Evolutionary conservation across 30 jellyfish, hydroid and myxozoan genomes (phyloP).

Genomic region (Pelagia noctiluca): DNA sequence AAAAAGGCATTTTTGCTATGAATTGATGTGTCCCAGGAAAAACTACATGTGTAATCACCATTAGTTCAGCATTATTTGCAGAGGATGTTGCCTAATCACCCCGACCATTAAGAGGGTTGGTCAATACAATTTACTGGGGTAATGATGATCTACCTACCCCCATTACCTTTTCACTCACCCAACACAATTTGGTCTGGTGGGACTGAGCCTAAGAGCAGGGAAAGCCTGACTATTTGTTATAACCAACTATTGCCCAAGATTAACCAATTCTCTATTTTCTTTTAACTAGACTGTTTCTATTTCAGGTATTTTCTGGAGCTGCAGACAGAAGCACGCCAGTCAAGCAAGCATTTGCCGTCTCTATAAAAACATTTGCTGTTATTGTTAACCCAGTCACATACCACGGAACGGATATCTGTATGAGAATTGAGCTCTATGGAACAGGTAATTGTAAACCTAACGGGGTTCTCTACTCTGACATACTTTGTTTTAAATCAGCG

Average conservation of each 20-base stretch:
- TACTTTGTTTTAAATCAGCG: no score
- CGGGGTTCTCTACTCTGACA: no score
- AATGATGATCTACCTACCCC: no score
- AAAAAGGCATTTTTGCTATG: neutral
- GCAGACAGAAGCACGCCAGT: slow-evolving; percentile 55
- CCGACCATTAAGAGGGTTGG: neutral
- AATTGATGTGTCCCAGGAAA: neutral
- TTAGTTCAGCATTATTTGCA: neutral
- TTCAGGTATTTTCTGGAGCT: slow-evolving; percentile 61
- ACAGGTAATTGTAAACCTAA: no score
- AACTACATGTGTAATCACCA: neutral
- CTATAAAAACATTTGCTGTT: slow-evolving; percentile 28
- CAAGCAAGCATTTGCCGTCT: slow-evolving; percentile 5
- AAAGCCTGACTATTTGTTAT: no score
- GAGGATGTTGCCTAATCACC: neutral
- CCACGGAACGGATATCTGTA: slow-evolving; percentile 69
- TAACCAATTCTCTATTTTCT: neutral
- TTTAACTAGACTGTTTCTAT: neutral
- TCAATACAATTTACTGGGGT: neutral
- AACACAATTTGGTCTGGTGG: no score
- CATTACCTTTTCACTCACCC: no score
- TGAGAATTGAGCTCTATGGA: slow-evolving; percentile 70
- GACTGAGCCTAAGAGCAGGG: no score
- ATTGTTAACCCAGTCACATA: slow-evolving; percentile 52
- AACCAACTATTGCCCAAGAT: neutral